Evolutionary conservation across 30 jellyfish, hydroid and myxozoan genomes (phyloP).

Genomic region (Hydra vulgaris): DNA sequence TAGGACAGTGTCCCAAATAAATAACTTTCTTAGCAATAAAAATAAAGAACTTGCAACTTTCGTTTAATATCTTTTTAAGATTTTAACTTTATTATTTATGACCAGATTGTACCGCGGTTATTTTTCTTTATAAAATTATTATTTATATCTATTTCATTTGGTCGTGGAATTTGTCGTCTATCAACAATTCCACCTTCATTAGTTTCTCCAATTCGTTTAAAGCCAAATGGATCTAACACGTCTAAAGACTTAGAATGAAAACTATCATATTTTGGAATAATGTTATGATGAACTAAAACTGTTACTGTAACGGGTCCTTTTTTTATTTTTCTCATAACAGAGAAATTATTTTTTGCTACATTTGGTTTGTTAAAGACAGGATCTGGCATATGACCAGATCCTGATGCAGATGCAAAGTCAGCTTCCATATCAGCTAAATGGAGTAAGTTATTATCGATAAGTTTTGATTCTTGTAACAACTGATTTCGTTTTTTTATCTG

Average conservation of each 20-base stretch:
- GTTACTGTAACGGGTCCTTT: conserved; percentile 25
- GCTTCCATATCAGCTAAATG: background rate
- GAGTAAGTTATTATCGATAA: background rate
- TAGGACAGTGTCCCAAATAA: no score
- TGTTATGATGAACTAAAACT: conserved; percentile 19
- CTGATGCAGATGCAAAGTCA: conserved; percentile 9
- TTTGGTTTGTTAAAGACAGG: background rate
- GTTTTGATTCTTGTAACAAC: conserved; percentile 2
- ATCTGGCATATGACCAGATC: background rate
- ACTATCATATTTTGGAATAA: background rate
- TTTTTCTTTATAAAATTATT: background rate
- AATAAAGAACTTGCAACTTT: no score
- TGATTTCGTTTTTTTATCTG: conserved; percentile 14
- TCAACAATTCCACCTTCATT: conserved; percentile 25
- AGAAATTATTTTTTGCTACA: background rate
- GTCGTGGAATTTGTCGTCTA: conserved; percentile 18
- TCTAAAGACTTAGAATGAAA: conserved; percentile 2
- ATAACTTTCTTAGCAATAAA: no score
- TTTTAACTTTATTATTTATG: no score
- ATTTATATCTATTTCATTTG: background rate
- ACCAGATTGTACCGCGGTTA: background rate
- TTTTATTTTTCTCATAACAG: conserved; percentile 6
- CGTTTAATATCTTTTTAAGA: no score
- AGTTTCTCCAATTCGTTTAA: conserved; percentile 22
- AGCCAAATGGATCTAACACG: conserved; percentile 34